Conservation (phyloP, 2,888 invertebrate species). For the Stomorhina lunata region DNA sequence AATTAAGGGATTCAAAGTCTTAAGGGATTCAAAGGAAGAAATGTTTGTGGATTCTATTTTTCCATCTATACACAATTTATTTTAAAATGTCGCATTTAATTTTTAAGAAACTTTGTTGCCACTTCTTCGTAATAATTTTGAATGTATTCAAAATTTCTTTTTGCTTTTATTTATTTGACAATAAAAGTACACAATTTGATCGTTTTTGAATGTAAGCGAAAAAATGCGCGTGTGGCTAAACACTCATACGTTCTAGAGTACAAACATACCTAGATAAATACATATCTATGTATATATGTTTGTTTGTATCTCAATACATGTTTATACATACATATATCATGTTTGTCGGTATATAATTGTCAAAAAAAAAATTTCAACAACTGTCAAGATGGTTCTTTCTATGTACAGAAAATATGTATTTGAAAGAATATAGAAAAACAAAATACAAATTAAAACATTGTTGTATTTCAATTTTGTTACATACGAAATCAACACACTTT, state of each 20-base stretch:
- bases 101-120: no score
- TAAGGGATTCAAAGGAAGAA: no score
- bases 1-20: no score
- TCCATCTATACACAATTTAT: no score
- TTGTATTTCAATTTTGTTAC: background rate
- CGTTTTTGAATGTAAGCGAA: background rate
- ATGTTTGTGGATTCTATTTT: no score
- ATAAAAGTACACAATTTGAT: background rate
- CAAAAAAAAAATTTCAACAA: no score
- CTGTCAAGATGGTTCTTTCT: no score
- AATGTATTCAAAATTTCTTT: background rate
- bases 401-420: no score
- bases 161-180: conserved; percentile 1
- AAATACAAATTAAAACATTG: conserved; percentile 13
- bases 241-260: background rate
- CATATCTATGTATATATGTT: background rate
- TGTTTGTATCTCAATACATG: no score
- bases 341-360: no score
- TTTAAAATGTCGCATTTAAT: no score
- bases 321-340: no score
- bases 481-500: background rate
- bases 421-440: background rate
- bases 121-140: background rate
- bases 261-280: background rate
- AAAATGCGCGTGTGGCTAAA: conserved; percentile 3